Evolutionary conservation across 2,888 invertebrate genomes (phyloP).

Genomic region (Suillia variegata): DNA sequence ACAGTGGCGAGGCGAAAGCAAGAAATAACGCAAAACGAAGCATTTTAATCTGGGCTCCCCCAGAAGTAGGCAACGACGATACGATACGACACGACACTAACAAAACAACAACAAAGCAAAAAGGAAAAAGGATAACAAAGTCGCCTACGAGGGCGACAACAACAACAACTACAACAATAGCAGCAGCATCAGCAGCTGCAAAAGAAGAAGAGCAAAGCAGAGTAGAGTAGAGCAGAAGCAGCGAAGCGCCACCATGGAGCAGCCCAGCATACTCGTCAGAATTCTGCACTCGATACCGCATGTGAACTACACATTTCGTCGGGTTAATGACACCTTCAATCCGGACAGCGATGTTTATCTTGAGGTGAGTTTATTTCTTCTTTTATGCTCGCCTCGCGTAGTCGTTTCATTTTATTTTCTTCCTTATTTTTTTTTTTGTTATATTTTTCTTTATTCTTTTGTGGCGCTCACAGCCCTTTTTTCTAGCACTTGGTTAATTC

Average conservation of each 20-base stretch:
- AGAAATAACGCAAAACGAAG: not conserved
- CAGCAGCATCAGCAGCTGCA: conserved; percentile 17
- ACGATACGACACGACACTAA: not conserved
- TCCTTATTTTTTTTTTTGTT: no score
- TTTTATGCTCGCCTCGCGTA: not conserved
- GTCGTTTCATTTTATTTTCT: no score
- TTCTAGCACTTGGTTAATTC: no score
- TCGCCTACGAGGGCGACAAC: conserved; percentile 22
- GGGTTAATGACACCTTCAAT: conserved; percentile 90
- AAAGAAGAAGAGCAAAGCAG: conserved; percentile 30
- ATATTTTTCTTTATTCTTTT: not conserved
- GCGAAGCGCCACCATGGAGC: conserved; percentile 64
- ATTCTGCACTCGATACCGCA: conserved; percentile 90
- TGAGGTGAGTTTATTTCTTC: conserved; percentile 69
- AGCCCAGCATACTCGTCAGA: conserved; percentile 82
- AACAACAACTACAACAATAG: conserved; percentile 17
- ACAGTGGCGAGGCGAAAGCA: not conserved
- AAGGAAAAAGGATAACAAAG: conserved; percentile 28
- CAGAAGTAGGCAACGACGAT: not conserved
- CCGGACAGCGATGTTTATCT: conserved; percentile 87
- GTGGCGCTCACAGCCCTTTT: no score
- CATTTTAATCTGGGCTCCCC: not conserved
- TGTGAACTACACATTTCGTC: conserved; percentile 86
- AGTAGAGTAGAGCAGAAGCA: no score
- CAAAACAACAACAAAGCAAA: not conserved